These are phyloP conservation scores for Drosophila miranda DNA, from an alignment of 1,140 invertebrate genomes.

Conservation along the genomic window DNA sequence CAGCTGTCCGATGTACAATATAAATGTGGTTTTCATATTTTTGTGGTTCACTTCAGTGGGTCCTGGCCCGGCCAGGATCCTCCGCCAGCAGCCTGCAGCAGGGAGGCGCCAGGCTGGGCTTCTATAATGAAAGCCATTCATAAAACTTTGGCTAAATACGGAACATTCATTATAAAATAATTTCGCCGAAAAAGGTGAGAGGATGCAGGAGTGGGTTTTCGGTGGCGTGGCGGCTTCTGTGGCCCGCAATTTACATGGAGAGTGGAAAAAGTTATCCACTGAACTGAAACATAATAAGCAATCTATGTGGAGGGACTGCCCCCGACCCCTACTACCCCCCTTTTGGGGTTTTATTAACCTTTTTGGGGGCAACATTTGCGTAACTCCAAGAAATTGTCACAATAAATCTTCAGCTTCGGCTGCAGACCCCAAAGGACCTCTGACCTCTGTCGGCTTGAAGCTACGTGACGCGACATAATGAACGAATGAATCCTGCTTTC, in stretches of 20 bases:
- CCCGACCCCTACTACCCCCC: too few relatives aligned
- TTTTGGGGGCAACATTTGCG: conserved; percentile 1
- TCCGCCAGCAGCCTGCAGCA: conserved; percentile 4
- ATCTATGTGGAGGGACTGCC: conserved; percentile 46
- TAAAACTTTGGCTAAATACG: conserved; percentile 80
- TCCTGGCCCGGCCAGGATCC: conserved; percentile 30
- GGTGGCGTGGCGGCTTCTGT: conserved; percentile 2
- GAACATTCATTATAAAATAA: conserved; percentile 81
- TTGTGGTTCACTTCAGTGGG: conserved; percentile 73
- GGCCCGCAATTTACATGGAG: conserved; percentile 68
- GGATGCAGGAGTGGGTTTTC: conserved; percentile 10
- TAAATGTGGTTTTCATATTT: conserved; percentile 80
- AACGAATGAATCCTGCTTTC: conserved; percentile 31
- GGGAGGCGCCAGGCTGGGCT: too few relatives aligned
- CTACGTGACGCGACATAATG: conserved; percentile 74
- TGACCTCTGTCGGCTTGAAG: neutral
- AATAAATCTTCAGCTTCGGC: conserved; percentile 60
- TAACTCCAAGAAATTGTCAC: conserved; percentile 28
- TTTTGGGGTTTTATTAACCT: conserved; percentile 62
- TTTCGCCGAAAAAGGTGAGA: conserved; percentile 43
- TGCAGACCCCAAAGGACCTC: conserved; percentile 1
- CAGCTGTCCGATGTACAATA: conserved; percentile 75
- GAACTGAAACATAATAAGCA: conserved; percentile 78
- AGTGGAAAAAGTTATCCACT: conserved; percentile 77
- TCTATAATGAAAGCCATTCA: conserved; percentile 76